A percentile compares a stretch with the other conserved stretches of the same genome.
Evolutionary conservation across 2,888 invertebrate species (phyloP).

Genomic region (Tipula confusa): DNA sequence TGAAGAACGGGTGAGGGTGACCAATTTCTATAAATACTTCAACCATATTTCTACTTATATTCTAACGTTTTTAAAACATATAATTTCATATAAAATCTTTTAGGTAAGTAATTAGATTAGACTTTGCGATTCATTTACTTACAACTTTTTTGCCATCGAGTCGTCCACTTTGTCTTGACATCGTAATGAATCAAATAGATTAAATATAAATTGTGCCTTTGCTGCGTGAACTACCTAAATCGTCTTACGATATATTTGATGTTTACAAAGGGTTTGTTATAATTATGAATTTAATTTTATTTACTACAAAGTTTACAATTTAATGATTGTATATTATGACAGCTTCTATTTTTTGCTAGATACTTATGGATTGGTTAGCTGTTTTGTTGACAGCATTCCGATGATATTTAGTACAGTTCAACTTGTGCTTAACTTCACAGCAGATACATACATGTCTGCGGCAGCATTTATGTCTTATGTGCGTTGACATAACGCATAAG

Average conservation of each 20-base stretch:
- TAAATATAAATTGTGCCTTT: neutral
- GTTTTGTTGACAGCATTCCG: neutral
- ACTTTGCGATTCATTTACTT: conserved; percentile 39
- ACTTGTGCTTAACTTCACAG: too few relatives aligned
- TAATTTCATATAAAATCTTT: neutral
- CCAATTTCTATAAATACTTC: conserved; percentile 38
- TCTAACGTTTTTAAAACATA: neutral
- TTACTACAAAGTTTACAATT: neutral
- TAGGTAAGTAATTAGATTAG: neutral
- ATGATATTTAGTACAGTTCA: too few relatives aligned
- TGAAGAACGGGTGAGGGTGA: conserved; percentile 43
- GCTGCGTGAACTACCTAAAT: neutral
- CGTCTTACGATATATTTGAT: neutral
- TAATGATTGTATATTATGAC: neutral
- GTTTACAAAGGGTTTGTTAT: neutral
- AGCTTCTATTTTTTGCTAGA: neutral
- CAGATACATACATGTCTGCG: too few relatives aligned
- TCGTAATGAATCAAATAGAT: conserved; percentile 34
- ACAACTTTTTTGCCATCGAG: conserved; percentile 51
- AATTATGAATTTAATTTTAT: neutral
- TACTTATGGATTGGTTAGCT: neutral
- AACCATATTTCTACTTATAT: neutral
- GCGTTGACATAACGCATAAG: too few relatives aligned
- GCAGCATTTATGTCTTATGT: too few relatives aligned
- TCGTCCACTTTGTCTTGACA: conserved; percentile 48